Conservation (phyloP, 2,888 invertebrate genomes). For the Acleris cristana region DNA sequence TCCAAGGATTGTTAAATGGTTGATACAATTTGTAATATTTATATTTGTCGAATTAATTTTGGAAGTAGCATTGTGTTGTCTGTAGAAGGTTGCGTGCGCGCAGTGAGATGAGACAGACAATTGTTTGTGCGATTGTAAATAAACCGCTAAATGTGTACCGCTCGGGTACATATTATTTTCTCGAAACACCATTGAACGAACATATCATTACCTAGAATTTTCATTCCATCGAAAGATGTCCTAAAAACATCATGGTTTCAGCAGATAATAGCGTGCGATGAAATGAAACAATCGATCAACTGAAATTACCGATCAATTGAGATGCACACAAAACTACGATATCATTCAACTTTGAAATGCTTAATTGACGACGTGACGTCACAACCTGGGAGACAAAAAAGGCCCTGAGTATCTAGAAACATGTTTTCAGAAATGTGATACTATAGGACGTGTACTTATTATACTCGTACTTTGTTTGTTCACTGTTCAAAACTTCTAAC, state of each 20-base stretch:
- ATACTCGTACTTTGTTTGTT: too few relatives aligned
- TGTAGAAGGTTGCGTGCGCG: slow-evolving; percentile 28
- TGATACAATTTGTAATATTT: slow-evolving; percentile 46
- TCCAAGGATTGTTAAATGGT: slow-evolving; percentile 52
- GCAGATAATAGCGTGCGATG: too few relatives aligned
- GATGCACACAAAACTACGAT: slow-evolving; percentile 35
- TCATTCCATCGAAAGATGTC: too few relatives aligned
- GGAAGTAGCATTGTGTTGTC: slow-evolving; percentile 31
- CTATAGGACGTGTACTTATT: background rate
- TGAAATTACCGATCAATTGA: too few relatives aligned
- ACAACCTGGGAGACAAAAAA: slow-evolving; percentile 21
- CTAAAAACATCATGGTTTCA: too few relatives aligned
- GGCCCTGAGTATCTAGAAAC: too few relatives aligned
- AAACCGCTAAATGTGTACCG: background rate
- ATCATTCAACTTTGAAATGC: slow-evolving; percentile 12
- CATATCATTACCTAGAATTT: too few relatives aligned
- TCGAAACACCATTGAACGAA: too few relatives aligned
- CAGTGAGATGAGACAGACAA: background rate
- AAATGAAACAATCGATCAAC: too few relatives aligned
- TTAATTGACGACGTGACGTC: slow-evolving; percentile 31
- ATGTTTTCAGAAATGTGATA: background rate
- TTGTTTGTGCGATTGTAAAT: slow-evolving; percentile 15
- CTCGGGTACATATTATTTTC: too few relatives aligned
- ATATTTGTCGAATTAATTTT: slow-evolving; percentile 43
- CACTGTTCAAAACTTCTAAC: too few relatives aligned